Evolutionary conservation across 37 sponge, comb jelly and placozoan genomes (phyloP).

Genomic region (Eunapius fragilis): DNA sequence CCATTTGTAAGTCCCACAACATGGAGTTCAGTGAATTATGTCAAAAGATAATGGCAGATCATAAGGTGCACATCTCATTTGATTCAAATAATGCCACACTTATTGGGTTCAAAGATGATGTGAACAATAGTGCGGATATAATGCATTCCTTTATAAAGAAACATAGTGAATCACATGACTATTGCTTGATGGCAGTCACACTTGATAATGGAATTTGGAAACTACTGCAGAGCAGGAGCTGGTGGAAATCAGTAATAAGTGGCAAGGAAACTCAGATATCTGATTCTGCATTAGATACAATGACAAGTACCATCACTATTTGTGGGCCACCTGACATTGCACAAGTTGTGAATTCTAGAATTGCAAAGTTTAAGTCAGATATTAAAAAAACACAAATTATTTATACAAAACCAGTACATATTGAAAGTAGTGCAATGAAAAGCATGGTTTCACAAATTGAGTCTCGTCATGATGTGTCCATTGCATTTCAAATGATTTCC

Average conservation of each 20-base stretch:
- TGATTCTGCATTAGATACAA: neutral
- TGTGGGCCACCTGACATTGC: neutral
- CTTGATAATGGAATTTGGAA: constrained; percentile 44
- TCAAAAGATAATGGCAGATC: neutral
- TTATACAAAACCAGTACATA: neutral
- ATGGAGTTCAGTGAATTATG: neutral
- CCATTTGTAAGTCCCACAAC: neutral
- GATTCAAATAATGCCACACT: neutral
- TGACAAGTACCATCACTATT: neutral
- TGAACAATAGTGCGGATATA: neutral
- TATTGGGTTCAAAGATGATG: constrained; percentile 21
- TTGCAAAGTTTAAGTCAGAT: neutral
- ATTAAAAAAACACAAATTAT: neutral
- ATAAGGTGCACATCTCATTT: neutral
- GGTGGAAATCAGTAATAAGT: neutral
- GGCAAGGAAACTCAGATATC: neutral
- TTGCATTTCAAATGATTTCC: neutral
- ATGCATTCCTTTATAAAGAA: constrained; percentile 25
- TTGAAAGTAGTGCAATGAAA: neutral
- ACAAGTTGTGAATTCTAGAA: neutral
- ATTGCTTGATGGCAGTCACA: neutral
- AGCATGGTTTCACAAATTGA: neutral
- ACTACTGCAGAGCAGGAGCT: neutral
- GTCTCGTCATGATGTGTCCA: neutral
- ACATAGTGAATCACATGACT: neutral